Conservation (phyloP, 2,888 invertebrate species). For the Macaria notata region DNA sequence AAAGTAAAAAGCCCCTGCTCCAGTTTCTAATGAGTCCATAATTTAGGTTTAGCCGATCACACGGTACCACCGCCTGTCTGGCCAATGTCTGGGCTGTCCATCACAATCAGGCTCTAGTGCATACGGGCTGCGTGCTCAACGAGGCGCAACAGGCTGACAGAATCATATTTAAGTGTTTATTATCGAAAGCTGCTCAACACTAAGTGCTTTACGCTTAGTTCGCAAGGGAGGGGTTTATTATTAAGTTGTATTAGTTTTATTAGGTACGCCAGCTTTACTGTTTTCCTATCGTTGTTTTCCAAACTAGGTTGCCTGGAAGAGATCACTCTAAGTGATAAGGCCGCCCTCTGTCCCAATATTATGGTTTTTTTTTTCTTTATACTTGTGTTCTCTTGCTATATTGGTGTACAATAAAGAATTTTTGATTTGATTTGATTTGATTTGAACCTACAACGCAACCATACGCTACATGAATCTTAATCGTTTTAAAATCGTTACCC, state of each 20-base stretch:
- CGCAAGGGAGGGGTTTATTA: too few species aligned
- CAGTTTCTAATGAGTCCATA: constrained; percentile 29
- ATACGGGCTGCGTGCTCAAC: constrained; percentile 40
- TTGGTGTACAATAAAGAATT: too few species aligned
- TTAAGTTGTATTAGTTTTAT: too few species aligned
- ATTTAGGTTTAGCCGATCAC: constrained; percentile 20
- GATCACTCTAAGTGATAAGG: too few species aligned
- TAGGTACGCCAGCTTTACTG: too few species aligned
- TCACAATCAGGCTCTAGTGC: constrained; percentile 57
- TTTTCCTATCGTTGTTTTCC: too few species aligned
- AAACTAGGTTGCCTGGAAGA: too few species aligned
- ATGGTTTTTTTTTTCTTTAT: too few species aligned
- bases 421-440: too few species aligned
- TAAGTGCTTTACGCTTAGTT: constrained; percentile 30
- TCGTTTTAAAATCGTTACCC: constrained; percentile 29
- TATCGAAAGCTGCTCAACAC: constrained; percentile 29
- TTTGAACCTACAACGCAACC: constrained; percentile 18
- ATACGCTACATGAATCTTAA: constrained; percentile 28
- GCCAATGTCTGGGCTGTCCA: constrained; percentile 55
- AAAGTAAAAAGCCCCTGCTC: constrained; percentile 34
- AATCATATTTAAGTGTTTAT: constrained; percentile 30
- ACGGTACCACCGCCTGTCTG: constrained; percentile 37
- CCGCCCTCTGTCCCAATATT: too few species aligned
- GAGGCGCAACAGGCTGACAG: constrained; percentile 37
- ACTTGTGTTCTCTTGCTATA: too few species aligned